Evolutionary conservation across 2,113 vertebrate species (phyloP).

Genomic region (Rafetus swinhoei): DNA sequence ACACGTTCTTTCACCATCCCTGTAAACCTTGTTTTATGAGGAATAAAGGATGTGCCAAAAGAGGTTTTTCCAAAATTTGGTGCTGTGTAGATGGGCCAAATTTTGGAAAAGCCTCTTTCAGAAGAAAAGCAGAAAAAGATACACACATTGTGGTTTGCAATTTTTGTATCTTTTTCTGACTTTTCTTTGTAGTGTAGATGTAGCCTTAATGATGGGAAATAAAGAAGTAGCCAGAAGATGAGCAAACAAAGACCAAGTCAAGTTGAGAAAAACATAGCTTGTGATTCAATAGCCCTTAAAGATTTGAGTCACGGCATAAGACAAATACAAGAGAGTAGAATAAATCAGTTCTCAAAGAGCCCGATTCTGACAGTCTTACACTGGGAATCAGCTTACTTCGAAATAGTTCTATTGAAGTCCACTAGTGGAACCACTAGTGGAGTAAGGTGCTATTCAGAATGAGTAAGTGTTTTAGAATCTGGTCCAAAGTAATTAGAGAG

Average conservation of each 20-base stretch:
- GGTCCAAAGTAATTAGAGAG: background rate
- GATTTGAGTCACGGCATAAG: background rate
- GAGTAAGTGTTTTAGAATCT: background rate
- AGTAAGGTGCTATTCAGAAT: background rate
- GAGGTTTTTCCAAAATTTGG: too few species aligned
- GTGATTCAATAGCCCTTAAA: background rate
- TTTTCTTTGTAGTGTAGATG: too few species aligned
- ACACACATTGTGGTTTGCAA: too few species aligned
- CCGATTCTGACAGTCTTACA: background rate
- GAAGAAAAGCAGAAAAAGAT: too few species aligned
- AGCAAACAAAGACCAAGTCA: background rate
- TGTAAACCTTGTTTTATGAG: too few species aligned
- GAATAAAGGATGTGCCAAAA: too few species aligned
- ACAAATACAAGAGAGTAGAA: background rate
- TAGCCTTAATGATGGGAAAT: background rate
- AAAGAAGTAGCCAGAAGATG: background rate
- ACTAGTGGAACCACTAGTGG: background rate
- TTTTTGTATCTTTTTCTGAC: too few species aligned
- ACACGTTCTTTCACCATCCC: too few species aligned
- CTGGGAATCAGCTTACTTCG: background rate
- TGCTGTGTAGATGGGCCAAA: too few species aligned
- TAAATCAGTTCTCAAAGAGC: background rate
- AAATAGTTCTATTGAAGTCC: background rate
- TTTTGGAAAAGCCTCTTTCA: too few species aligned
- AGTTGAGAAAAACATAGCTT: background rate